Evolutionary conservation across 2,888 invertebrate species (phyloP), one percentile per base, ranked within the genome.

Genomic region (Epistrophella euchroma): DNA sequence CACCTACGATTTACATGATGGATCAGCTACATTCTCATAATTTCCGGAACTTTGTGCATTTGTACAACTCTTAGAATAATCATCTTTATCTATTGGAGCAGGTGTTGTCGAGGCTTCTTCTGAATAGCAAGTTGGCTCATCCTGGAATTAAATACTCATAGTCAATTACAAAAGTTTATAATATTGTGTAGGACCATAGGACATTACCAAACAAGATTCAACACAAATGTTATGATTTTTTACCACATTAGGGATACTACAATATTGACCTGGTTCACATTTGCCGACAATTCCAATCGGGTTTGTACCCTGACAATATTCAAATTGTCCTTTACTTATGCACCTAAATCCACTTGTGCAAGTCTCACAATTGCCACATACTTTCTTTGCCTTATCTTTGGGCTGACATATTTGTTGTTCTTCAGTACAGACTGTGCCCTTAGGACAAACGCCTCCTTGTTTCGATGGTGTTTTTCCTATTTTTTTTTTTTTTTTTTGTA

Each of bases 41-140:
- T 11, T 19, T 13, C 45, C 71, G 0, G 7, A 4, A 13, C 1
- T 5, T 5, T 2, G 2, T 15, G 17, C 19, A 28, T 17, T 28
- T 11, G 2, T 19, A 43, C 78, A 78, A 25, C 55, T 45, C n/a
- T 62, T 17, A 0, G 9, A 11, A 17, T 72, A 78, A n/a, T 43
- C 45, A 4, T 43, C n/a, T 6, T 15, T 37, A 9, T 11, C 13
- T 1, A 7, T 13, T 13, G 78, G 64, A 7, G 45, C 28, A 17
- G 52, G 32, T 4, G 70, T 28, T 15, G 43, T 19, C 11, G 25
- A 4, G 0, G 15, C 9, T 15, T 71, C 56, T 4, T 3, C 37
- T 11, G 62, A 56, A 28, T 64, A 78, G 15, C 78, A 72, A 25
- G 55, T 45, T 17, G 78, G 78, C 0, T 45, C 37, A n/a, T 2